These are phyloP conservation scores for Vanessa tameamea DNA, from an alignment of 1,140 invertebrate species.

Conservation along the genomic window DNA sequence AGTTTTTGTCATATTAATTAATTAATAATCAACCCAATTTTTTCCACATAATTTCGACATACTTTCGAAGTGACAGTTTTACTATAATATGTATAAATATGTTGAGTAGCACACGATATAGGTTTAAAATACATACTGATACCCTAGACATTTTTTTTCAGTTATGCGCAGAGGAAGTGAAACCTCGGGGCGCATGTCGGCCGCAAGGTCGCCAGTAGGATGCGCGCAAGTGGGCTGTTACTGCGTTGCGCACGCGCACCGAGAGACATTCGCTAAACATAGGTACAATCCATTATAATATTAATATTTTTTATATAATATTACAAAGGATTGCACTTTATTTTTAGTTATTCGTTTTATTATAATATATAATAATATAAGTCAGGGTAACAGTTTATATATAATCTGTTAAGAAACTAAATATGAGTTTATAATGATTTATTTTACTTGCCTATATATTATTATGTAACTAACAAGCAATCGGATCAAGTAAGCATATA, in stretches of 20 bases:
- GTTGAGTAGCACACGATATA: not conserved
- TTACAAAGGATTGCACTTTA: too few relatives aligned
- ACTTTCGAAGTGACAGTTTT: not conserved
- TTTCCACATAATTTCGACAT: not conserved
- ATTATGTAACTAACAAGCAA: too few relatives aligned
- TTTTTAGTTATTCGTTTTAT: too few relatives aligned
- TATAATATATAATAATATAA: too few relatives aligned
- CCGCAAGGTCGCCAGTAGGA: slow-evolving; percentile 70
- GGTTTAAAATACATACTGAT: not conserved
- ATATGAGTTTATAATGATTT: too few relatives aligned
- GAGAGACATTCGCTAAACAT: not conserved
- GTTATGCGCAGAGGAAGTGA: slow-evolving; percentile 59
- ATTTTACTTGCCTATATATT: too few relatives aligned
- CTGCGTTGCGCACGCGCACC: slow-evolving; percentile 38
- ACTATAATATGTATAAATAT: not conserved
- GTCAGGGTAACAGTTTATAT: too few relatives aligned
- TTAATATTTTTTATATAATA: not conserved
- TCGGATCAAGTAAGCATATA: too few relatives aligned
- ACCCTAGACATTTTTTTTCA: slow-evolving; percentile 25
- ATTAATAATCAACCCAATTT: not conserved
- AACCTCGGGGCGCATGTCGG: slow-evolving; percentile 61
- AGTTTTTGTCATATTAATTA: not conserved
- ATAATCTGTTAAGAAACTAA: too few relatives aligned
- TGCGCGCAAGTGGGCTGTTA: slow-evolving; percentile 66
- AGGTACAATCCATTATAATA: not conserved